These are phyloP conservation scores for Xylota segnis DNA, from an alignment of 2,888 invertebrate genomes.

Conservation along the genomic window DNA sequence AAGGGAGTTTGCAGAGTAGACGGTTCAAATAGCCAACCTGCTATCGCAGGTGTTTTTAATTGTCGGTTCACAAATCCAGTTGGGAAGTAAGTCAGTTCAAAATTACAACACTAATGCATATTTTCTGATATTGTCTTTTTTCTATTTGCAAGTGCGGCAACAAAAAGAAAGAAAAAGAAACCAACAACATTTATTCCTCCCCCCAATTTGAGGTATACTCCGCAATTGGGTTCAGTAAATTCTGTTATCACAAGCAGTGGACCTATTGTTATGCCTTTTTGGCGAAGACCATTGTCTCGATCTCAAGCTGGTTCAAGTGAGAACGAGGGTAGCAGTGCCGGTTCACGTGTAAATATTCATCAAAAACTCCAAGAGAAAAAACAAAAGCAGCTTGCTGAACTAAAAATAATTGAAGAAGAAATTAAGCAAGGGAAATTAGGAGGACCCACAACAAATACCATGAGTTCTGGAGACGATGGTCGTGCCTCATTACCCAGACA, in stretches of 20 bases:
- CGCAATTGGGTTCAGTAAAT: conserved; percentile 63
- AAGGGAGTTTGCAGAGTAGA: conserved; percentile 51
- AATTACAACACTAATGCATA: background rate
- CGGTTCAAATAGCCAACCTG: conserved; percentile 79
- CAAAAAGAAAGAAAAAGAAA: conserved; percentile 94
- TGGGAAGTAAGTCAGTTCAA: conserved; percentile 84
- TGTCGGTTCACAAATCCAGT: conserved; percentile 93
- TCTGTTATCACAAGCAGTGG: conserved; percentile 77
- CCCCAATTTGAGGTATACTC: conserved; percentile 83
- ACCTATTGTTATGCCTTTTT: conserved; percentile 88
- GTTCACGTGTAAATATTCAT: conserved; percentile 92
- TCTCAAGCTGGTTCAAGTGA: conserved; percentile 88
- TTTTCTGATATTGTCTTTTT: background rate
- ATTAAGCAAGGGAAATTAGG: conserved; percentile 93
- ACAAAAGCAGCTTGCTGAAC: conserved; percentile 93
- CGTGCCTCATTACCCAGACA: conserved; percentile 85
- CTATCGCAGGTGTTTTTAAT: conserved; percentile 94
- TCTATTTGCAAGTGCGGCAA: conserved; percentile 79
- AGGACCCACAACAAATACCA: conserved; percentile 85
- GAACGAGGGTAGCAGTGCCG: conserved; percentile 90
- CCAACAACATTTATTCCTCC: conserved; percentile 95
- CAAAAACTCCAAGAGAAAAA: conserved; percentile 95
- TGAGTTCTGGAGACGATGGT: conserved; percentile 85
- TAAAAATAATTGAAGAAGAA: conserved; percentile 93
- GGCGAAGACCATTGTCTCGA: conserved; percentile 89